A percentile compares a stretch with the other conserved stretches of the same genome.
phyloP scores from a whole-genome alignment of 1,140 invertebrate genomes.

The Cotesia glomerata region DNA sequence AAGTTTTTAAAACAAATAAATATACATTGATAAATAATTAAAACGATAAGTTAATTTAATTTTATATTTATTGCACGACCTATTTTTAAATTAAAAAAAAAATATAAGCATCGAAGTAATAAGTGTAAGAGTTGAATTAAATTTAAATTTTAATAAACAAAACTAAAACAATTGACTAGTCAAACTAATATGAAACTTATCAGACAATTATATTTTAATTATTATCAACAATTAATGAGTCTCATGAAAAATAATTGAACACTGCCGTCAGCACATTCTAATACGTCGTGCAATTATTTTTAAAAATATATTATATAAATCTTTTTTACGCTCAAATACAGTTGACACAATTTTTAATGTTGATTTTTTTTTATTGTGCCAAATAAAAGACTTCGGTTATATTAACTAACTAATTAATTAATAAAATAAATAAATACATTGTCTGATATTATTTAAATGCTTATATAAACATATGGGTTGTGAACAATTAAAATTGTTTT shows the following conservation, averaged over 20 bases:
- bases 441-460: too few species aligned
- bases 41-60: slow-evolving; percentile 26
- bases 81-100: neutral
- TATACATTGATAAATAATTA: neutral
- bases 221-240: neutral
- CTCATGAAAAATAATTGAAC: neutral
- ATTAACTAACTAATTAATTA: too few species aligned
- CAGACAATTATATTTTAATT: neutral
- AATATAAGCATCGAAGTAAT: neutral
- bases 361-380: neutral
- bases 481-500: neutral
- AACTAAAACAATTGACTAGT: too few species aligned
- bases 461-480: neutral
- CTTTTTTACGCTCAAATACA: neutral
- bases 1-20: slow-evolving; percentile 28
- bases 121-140: neutral
- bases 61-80: slow-evolving; percentile 20
- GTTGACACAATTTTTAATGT: neutral
- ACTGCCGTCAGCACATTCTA: too few species aligned
- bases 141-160: neutral
- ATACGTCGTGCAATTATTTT: slow-evolving; percentile 12
- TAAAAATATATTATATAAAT: neutral
- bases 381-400: too few species aligned
- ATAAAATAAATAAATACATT: too few species aligned
- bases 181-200: too few species aligned